These are phyloP conservation scores for Dynastes hyllus DNA, from an alignment of 2,888 invertebrate species.

Conservation along the genomic window DNA sequence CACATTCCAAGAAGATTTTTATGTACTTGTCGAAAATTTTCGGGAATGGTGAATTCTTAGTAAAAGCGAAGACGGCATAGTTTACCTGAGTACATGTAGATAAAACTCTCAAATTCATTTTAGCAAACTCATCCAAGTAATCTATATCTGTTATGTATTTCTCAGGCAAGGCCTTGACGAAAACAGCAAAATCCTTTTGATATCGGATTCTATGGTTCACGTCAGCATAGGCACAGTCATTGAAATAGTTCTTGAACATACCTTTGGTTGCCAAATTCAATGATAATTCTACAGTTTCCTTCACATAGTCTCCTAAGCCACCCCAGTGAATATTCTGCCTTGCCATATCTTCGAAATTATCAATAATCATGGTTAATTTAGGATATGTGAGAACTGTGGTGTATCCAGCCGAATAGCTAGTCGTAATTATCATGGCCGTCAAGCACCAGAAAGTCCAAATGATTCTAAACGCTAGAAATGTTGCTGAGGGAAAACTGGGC, in stretches of 20 bases:
- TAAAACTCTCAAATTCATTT: slow-evolving; percentile 53
- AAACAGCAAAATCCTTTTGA: slow-evolving; percentile 51
- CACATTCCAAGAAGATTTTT: slow-evolving; percentile 35
- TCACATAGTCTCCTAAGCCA: slow-evolving; percentile 30
- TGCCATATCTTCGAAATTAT: slow-evolving; percentile 49
- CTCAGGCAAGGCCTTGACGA: slow-evolving; percentile 52
- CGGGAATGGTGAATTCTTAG: slow-evolving; percentile 57
- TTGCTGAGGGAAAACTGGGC: slow-evolving; percentile 41
- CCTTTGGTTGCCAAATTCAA: slow-evolving; percentile 15
- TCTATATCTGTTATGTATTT: slow-evolving; percentile 55
- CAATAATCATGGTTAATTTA: slow-evolving; percentile 38
- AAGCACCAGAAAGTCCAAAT: slow-evolving; percentile 46
- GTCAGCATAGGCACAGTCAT: slow-evolving; percentile 28
- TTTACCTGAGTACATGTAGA: slow-evolving; percentile 54
- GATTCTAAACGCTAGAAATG: slow-evolving; percentile 35
- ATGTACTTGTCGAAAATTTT: slow-evolving; percentile 45
- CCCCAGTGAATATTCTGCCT: slow-evolving; percentile 50
- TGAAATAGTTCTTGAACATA: slow-evolving; percentile 44
- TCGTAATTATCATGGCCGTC: slow-evolving; percentile 46
- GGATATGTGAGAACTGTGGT: slow-evolving; percentile 50
- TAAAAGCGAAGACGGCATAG: slow-evolving; percentile 55
- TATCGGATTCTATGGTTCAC: slow-evolving; percentile 32
- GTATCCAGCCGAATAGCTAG: slow-evolving; percentile 50
- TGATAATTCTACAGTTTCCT: slow-evolving; percentile 16
- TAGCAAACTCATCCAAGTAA: slow-evolving; percentile 54